phyloP scores from a whole-genome alignment of 2,113 vertebrate species.

The Macquaria australasica region DNA sequence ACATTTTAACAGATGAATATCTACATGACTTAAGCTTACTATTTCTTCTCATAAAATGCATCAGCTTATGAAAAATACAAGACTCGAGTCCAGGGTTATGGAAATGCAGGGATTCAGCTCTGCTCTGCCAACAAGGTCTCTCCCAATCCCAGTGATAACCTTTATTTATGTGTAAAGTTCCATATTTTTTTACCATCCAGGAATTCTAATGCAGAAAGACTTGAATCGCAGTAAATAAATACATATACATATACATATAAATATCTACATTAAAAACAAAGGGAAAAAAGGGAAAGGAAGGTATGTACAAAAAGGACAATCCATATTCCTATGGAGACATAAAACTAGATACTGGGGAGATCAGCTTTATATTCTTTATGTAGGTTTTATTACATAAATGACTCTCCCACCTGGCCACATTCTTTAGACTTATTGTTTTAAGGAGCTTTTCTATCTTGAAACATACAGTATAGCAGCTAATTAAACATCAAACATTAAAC shows the following conservation, averaged over 20 bases:
- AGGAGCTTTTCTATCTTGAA: no score
- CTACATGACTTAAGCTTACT: neutral
- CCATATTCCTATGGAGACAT: neutral
- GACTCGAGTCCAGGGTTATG: neutral
- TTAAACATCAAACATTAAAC: no score
- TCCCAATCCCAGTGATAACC: neutral
- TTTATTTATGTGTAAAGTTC: conserved; percentile 2
- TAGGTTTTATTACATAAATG: neutral
- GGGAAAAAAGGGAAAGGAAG: no score
- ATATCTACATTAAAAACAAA: no score
- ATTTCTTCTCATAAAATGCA: neutral
- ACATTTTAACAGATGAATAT: conserved; percentile 25
- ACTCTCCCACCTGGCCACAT: neutral
- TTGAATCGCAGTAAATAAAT: no score
- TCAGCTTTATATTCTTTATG: neutral
- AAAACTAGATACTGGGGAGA: neutral
- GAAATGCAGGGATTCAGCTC: conserved; percentile 5
- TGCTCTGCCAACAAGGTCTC: conserved; percentile 6
- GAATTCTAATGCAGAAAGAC: no score
- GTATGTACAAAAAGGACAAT: neutral
- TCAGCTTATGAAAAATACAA: conserved; percentile 19
- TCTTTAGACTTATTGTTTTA: no score
- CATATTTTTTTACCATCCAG: no score
- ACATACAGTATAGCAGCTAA: no score
- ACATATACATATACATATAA: no score